Evolutionary conservation across 2,888 invertebrate genomes (phyloP), one percentile per base, ranked within the genome.

Genomic region (Ectropis crepuscularia): DNA sequence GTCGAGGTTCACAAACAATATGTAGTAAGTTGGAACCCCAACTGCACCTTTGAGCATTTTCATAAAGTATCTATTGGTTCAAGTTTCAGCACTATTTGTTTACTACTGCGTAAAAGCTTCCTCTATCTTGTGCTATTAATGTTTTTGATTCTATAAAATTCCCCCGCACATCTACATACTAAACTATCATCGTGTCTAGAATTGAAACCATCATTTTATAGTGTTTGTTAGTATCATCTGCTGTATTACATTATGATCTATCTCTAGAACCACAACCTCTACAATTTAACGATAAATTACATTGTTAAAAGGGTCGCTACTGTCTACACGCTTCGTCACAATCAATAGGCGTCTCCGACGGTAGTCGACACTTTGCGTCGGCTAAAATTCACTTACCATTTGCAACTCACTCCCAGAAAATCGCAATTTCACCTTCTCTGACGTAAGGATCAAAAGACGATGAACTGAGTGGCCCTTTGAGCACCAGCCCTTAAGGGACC

Each of bases 371-470:
- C 47, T 55, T 57, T 41, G 16, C 43, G 46, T 41, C 42, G 28
- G 16, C 58, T 53, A 49, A 63, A 63, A 54, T 58, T 58, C 53
- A 63, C 55, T 60, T 51, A 60, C 41, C 60, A 46, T 57, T 60
- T 65, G 48, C 57, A 57, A 60, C 64, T 59, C 54, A 49, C 53
- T 63, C 37, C 46, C 39, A 47, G 54, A 57, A 64, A 65, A 65
- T 60, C 57, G 51, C 53, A 53, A 60, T 49, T 60, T 61, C 70
- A 61, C 58, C 63, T 61, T 50, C 57, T 63, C 81, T 76, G 75
- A 79, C 75, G 77, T 74, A 74, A 80, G 81, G 64, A 83, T 84
- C 86, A 86, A 86, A 86, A 84, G 84, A 81, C 82, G 85, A 83
- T 80, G 82, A 81, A 82, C 76, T 77, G 78, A 79, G 83, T 83